These are phyloP conservation scores for Acleris cristana DNA, from an alignment of 2,888 invertebrate species.

Conservation along the genomic window DNA sequence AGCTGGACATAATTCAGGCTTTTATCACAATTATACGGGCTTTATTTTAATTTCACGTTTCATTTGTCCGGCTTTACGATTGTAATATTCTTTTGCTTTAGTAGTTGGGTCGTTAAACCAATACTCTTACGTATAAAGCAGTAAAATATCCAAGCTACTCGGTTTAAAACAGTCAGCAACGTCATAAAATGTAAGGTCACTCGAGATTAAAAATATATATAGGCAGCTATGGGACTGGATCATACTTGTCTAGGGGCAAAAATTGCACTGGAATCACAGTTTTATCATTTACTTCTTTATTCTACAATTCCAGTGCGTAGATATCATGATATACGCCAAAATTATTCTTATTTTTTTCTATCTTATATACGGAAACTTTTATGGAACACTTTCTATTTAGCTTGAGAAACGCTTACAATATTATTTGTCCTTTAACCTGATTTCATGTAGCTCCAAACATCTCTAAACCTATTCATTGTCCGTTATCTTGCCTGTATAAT, in stretches of 20 bases:
- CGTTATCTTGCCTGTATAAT: conserved; percentile 35
- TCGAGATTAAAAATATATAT: neutral
- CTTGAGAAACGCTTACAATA: conserved; percentile 3
- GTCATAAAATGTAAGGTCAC: conserved; percentile 16
- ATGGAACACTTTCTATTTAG: too few species aligned
- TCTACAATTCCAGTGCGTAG: too few species aligned
- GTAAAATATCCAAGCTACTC: conserved; percentile 21
- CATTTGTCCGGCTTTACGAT: conserved; percentile 38
- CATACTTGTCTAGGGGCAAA: too few species aligned
- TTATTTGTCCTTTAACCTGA: conserved; percentile 11
- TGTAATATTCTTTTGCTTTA: conserved; percentile 21
- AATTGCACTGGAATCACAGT: too few species aligned
- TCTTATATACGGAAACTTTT: too few species aligned
- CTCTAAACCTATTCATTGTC: conserved; percentile 31
- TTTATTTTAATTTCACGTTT: conserved; percentile 45
- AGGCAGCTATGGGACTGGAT: neutral
- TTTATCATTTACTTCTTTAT: too few species aligned
- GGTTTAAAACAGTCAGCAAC: conserved; percentile 13
- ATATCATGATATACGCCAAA: too few species aligned
- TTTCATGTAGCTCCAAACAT: conserved; percentile 15
- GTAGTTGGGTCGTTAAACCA: conserved; percentile 25
- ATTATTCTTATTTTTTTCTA: too few species aligned
- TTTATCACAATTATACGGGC: conserved; percentile 38
- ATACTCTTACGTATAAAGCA: conserved; percentile 16
- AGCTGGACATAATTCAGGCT: conserved; percentile 33